Evolutionary conservation across 1,140 invertebrate genomes (phyloP), one percentile per base, ranked within the genome.

Genomic region (Calycopis cecrops): DNA sequence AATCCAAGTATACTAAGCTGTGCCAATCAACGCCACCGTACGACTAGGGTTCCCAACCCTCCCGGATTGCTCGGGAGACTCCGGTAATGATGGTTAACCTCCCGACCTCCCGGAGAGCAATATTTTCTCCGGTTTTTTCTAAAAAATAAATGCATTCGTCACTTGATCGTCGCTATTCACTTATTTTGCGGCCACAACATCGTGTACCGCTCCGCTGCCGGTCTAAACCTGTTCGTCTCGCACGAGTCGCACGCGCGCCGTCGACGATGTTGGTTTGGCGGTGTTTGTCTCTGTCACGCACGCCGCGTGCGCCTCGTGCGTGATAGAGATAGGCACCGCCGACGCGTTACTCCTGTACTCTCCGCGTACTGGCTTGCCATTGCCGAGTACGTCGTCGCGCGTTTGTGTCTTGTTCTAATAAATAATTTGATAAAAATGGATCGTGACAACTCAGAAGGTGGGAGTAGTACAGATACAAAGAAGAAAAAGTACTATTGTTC

Each of bases 111-210:
- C 40, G 40, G 49, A 10, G 28, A 47, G 17, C 49, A 51, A 57
- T 57, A 57, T 52, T 49, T 49, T 59, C 21, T 53, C 44, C 44
- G 51, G 44, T 28, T 57, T 51, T 57, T 57, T 57, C 28, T 34
- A 57, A 57, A 57, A 40, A 50, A 16, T 55, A 48, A 35, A 55
- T 28, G 35, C 52, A 53, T 53, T 11, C 52, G 17, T 44, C 52
- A 17, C 40, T 53, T 38, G 40, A 10, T 11, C 18, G 49, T 53
- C 52, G 16, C 52, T 53, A 53, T 38, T 52, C n/a, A n/a, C n/a
- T n/a, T n/a, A n/a, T n/a, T n/a, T n/a, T n/a, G n/a, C n/a, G n/a
- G n/a, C n/a, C 34, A 35, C 34, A 35, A 35, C 34, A 35, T 9
- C 34, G 9, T 35, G 34, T 4, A n/a, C n/a, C n/a, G n/a, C n/a